Conservation (phyloP, 2,113 vertebrate genomes). For the Falco punctatus region DNA sequence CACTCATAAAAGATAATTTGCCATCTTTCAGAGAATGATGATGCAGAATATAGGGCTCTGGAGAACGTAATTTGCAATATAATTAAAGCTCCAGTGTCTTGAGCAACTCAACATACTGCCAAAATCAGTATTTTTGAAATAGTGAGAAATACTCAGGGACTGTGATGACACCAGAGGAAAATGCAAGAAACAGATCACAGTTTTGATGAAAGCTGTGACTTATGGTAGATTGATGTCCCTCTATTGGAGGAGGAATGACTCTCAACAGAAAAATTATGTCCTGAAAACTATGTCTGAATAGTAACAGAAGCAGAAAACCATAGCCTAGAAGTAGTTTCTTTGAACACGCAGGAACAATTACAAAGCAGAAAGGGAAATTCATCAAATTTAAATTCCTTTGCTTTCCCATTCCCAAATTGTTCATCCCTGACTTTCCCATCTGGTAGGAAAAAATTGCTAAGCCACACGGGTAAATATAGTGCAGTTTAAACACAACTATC, state of each 20-base stretch:
- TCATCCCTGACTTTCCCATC: background rate
- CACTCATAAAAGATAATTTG: background rate
- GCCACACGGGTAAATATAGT: background rate
- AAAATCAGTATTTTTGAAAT: conserved; percentile 27
- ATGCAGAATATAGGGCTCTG: background rate
- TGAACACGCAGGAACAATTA: background rate
- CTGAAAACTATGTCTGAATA: background rate
- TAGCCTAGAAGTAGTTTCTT: background rate
- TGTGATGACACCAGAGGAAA: conserved; percentile 1
- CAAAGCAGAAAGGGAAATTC: background rate
- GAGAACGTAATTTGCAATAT: conserved; percentile 2
- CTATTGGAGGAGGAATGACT: background rate
- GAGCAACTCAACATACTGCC: background rate
- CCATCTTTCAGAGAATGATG: background rate
- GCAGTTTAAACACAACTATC: background rate
- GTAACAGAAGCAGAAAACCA: conserved; percentile 1
- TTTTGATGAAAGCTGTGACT: conserved; percentile 23
- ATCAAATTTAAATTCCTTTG: background rate
- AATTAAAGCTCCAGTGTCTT: conserved; percentile 34
- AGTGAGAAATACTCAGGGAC: background rate
- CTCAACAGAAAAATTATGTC: conserved; percentile 34
- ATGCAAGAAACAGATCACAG: conserved; percentile 5
- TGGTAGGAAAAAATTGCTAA: background rate
- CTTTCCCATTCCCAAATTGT: background rate
- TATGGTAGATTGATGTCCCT: background rate